These are phyloP conservation scores for Glossosoma conforme DNA, from an alignment of 1,140 invertebrate species.

Conservation along the genomic window DNA sequence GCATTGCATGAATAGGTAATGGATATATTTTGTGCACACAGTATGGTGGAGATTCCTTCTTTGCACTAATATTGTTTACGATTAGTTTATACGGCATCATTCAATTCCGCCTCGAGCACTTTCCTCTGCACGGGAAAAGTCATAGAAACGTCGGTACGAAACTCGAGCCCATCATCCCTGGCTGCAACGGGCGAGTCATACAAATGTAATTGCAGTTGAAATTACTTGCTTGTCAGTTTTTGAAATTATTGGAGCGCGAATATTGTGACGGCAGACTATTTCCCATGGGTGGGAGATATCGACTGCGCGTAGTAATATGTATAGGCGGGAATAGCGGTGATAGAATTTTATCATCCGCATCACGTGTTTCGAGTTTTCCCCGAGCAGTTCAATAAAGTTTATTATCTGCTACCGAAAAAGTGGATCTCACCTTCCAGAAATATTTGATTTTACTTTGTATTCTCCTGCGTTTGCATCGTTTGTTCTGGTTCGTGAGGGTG, in stretches of 20 bases:
- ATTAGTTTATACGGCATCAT: no score
- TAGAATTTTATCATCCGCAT: conserved; percentile 30
- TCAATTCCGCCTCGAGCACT: no score
- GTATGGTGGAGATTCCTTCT: no score
- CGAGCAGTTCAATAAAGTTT: conserved; percentile 30
- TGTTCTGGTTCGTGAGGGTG: not conserved
- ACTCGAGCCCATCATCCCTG: conserved; percentile 1
- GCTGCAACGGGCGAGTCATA: not conserved
- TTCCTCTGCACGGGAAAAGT: no score
- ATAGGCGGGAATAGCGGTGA: conserved; percentile 13
- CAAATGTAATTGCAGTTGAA: conserved; percentile 28
- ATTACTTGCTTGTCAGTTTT: conserved; percentile 26
- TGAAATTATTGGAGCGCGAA: conserved; percentile 28
- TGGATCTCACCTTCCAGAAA: conserved; percentile 26
- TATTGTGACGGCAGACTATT: conserved; percentile 26
- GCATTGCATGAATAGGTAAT: no score
- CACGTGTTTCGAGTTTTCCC: conserved; percentile 31
- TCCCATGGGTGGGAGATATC: conserved; percentile 10
- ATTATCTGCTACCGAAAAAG: conserved; percentile 29
- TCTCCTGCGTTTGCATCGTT: conserved; percentile 16
- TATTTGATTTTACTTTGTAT: conserved; percentile 29
- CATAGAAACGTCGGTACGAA: conserved; percentile 14
- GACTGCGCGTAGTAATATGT: not conserved
- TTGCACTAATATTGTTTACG: no score
- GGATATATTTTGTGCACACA: no score